Base-by-base conservation (phyloP, 2,888 invertebrate genomes). In the Panopea generosa region DNA sequence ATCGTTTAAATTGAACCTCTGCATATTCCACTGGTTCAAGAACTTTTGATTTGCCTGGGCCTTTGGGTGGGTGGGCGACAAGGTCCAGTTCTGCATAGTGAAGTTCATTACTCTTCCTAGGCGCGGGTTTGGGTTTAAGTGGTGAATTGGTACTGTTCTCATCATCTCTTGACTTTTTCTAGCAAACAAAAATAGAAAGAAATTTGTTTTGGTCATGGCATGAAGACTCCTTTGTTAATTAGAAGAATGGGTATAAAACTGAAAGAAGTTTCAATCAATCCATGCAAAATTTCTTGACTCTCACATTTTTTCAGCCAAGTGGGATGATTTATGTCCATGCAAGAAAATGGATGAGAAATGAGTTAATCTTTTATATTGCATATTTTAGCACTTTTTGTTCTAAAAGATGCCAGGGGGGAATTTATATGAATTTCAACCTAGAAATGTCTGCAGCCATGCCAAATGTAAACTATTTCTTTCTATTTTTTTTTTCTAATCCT, bases 71-170 rank as follows among this genome's bases (percentile, higher is more conserved):
- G 18, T 59, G 45, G 45, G 50, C n/a, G 7, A 40, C 20, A 14
- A 79, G 49, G 59, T 79, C 79, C n/a, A 79, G 62, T 33, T 79
- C 79, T 7, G 79, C 79, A 27, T 79, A 79, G 57, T 79, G 79
- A n/a, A 79, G 65, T 60, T 79, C 78, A 14, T 52, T 43, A 33
- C 56, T 63, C 27, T 24, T 6, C 47, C 20, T 6, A 16, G n/a
- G 47, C 16, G 4, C 16, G 20, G 59, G 61, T 45, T 47, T 57
- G 4, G 68, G 59, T 56, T 69, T 59, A 22, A 65, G 38, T 2
- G 74, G 74, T 3, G 47, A 20, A 18, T 20, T 20, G 20, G 4
- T 47, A 18, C 40, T 20, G 16, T 47, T 47, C 16, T 47, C 47
- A 47, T 47, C 47, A 47, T 47, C 20, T n/a, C 20, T 20, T 27